These are phyloP conservation scores for Rotaria macrura DNA, from an alignment of 2,888 invertebrate genomes.

Conservation along the genomic window DNA sequence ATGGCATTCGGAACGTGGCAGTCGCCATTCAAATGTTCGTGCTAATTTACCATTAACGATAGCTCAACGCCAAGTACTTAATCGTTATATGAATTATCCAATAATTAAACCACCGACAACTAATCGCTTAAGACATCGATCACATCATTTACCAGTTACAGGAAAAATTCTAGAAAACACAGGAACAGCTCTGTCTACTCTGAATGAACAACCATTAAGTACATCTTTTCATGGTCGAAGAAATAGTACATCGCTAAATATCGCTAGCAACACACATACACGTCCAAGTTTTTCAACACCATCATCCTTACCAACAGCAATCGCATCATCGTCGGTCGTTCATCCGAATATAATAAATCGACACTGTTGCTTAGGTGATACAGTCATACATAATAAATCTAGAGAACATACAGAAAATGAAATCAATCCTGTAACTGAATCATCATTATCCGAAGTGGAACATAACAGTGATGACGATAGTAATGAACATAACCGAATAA, in stretches of 20 bases:
- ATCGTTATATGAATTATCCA: neutral
- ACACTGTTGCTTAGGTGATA: neutral
- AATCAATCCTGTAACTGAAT: too few relatives aligned
- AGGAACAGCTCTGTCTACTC: neutral
- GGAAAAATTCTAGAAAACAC: neutral
- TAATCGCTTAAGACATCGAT: neutral
- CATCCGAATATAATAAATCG: neutral
- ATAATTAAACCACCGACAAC: neutral
- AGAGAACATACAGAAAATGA: too few relatives aligned
- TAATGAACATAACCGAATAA: neutral
- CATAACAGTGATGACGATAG: neutral
- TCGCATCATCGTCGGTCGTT: neutral
- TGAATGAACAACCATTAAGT: neutral
- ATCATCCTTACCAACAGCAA: neutral
- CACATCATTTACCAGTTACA: neutral
- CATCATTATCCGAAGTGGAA: too few relatives aligned
- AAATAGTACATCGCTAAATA: neutral
- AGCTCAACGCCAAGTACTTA: neutral
- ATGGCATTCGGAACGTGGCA: neutral
- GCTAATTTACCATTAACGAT: conserved; percentile 11
- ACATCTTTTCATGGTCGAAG: neutral
- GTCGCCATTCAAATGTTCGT: neutral
- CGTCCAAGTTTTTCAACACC: neutral
- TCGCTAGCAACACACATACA: neutral
- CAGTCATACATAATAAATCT: neutral